Conservation (phyloP, 2,888 invertebrate genomes). For the Cephus spinipes region DNA sequence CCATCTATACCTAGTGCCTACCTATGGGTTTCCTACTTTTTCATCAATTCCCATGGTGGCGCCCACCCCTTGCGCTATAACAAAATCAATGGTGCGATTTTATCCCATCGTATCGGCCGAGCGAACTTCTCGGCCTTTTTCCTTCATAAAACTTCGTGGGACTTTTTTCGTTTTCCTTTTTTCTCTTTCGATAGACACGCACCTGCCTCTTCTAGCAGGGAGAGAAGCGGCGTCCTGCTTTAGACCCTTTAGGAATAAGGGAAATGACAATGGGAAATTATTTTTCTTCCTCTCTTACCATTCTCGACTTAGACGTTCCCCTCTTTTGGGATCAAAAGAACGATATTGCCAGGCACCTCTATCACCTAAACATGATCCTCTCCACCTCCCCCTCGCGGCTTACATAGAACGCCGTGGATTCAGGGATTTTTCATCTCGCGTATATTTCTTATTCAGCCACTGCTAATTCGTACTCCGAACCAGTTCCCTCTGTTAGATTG, state of each 20-base stretch:
- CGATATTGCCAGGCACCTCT: not conserved
- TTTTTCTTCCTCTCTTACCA: not conserved
- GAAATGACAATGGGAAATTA: not conserved
- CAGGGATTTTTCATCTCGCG: conserved; percentile 23
- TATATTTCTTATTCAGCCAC: conserved; percentile 35
- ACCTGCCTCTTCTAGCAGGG: not conserved
- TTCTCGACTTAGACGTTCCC: not conserved
- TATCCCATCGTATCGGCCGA: not conserved
- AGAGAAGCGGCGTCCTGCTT: not conserved
- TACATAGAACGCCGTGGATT: not conserved
- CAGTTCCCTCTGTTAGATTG: conserved; percentile 37
- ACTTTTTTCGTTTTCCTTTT: not conserved
- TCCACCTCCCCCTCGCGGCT: not conserved
- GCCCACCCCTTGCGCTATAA: not conserved
- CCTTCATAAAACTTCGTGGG: conserved; percentile 7
- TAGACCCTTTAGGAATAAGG: not conserved
- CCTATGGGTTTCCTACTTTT: not conserved
- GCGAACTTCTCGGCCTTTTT: not conserved
- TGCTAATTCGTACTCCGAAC: conserved; percentile 45
- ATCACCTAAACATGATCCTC: not conserved
- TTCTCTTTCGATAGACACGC: not conserved
- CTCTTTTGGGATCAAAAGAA: not conserved
- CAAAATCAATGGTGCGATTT: conserved; percentile 7
- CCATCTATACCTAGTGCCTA: not conserved
- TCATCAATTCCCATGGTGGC: not conserved